Conservation (phyloP, 2,797 vertebrate genomes). For the Hylomyscus alleni region DNA sequence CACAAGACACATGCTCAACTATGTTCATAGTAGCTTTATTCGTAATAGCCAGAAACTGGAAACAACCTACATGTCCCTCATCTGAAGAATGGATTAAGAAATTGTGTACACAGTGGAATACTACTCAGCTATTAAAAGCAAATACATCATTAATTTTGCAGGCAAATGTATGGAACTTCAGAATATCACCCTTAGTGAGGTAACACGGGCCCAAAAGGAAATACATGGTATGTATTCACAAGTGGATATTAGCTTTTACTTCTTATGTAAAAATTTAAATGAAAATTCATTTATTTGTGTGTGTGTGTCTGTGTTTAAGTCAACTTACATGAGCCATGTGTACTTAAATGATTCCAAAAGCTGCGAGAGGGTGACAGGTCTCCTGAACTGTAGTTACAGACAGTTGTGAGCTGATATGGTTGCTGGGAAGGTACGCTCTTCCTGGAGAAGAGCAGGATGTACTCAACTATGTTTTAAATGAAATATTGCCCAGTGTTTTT, state of each 20-base stretch:
- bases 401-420: background rate
- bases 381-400: background rate
- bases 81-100: background rate
- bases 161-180: background rate
- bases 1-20: background rate
- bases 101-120: background rate
- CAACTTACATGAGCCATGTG: background rate
- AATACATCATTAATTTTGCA: background rate
- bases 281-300: background rate
- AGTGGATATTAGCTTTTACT: background rate
- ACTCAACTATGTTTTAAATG: background rate
- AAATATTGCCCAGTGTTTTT: conserved; percentile 15
- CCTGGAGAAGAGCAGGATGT: background rate
- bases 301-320: no score
- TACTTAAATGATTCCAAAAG: background rate
- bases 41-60: background rate
- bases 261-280: background rate
- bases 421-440: no score
- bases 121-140: background rate
- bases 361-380: background rate
- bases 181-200: background rate
- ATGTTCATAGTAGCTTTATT: background rate
- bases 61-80: background rate
- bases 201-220: background rate
- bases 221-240: background rate